A percentile compares a stretch with the other conserved stretches of the same genome.
phyloP scores from a whole-genome alignment of 2,113 vertebrate species.

The Tauraco erythrolophus region DNA sequence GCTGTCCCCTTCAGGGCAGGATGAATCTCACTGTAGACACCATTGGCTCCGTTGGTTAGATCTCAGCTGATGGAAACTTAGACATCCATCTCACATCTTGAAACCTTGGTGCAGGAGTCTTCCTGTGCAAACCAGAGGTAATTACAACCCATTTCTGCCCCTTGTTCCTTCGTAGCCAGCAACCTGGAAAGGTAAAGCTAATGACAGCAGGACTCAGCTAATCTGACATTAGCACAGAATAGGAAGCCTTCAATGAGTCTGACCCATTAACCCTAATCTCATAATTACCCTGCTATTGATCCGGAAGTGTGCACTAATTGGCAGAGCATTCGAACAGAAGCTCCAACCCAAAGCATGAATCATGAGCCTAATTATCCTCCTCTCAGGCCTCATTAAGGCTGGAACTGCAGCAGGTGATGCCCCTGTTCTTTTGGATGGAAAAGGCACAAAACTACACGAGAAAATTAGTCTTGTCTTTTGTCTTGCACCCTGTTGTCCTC shows the following conservation, averaged over 20 bases:
- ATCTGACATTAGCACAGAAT: not conserved
- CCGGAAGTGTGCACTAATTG: conserved; percentile 26
- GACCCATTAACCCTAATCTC: conserved; percentile 52
- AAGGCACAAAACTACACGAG: accelerated
- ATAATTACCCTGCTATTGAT: not conserved
- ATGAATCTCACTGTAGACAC: not conserved
- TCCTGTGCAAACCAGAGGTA: not conserved
- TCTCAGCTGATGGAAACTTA: not conserved
- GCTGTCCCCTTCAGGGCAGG: not conserved
- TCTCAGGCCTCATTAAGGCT: not conserved
- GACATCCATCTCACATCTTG: not conserved
- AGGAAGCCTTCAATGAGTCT: not conserved
- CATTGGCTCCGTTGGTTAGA: not conserved
- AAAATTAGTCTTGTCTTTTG: not conserved
- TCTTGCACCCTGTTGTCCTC: not conserved
- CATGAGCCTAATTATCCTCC: not conserved
- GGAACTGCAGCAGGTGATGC: not conserved
- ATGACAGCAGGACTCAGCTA: not conserved
- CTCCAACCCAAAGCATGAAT: not conserved
- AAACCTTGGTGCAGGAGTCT: not conserved
- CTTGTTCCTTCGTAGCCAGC: not conserved
- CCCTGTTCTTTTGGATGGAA: not conserved
- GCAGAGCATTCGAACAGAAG: not conserved
- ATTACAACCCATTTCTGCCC: not conserved
- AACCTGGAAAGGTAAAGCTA: not conserved